Conservation (phyloP, 2,888 invertebrate genomes). For the Nyleta sp. region DNA sequence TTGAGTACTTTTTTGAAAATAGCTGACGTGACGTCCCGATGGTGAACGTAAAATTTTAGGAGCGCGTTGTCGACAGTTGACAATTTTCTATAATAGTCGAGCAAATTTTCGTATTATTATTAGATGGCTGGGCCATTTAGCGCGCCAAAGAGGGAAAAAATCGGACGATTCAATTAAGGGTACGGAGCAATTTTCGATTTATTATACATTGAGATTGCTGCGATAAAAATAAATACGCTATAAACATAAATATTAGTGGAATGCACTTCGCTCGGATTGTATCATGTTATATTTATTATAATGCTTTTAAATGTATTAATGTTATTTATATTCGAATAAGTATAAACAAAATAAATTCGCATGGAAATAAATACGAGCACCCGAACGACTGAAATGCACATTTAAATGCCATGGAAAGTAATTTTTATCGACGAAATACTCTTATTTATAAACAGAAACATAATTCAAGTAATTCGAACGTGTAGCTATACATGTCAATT, state of each 20-base stretch:
- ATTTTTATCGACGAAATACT: slow-evolving; percentile 16
- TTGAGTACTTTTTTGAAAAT: slow-evolving; percentile 12
- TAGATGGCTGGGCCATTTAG: too few species aligned
- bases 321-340: background rate
- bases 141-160: too few species aligned
- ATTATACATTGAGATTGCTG: too few species aligned
- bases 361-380: background rate
- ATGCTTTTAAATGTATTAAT: slow-evolving; percentile 4
- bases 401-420: slow-evolving; percentile 14
- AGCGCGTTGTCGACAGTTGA: slow-evolving; percentile 5
- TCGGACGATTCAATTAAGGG: too few species aligned
- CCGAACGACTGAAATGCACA: background rate
- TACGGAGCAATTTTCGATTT: too few species aligned
- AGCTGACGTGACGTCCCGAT: slow-evolving; percentile 4
- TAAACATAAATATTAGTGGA: too few species aligned
- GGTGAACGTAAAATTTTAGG: background rate
- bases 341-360: slow-evolving; percentile 7
- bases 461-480: background rate
- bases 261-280: too few species aligned
- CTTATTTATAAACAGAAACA: slow-evolving; percentile 9
- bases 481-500: background rate
- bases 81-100: slow-evolving; percentile 26
- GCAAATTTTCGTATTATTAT: slow-evolving; percentile 4
- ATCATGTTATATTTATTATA: too few species aligned
- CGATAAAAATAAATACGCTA: too few species aligned